Evolutionary conservation across 2,888 invertebrate species (phyloP).

Genomic region (Lasioglossum oenotherae): DNA sequence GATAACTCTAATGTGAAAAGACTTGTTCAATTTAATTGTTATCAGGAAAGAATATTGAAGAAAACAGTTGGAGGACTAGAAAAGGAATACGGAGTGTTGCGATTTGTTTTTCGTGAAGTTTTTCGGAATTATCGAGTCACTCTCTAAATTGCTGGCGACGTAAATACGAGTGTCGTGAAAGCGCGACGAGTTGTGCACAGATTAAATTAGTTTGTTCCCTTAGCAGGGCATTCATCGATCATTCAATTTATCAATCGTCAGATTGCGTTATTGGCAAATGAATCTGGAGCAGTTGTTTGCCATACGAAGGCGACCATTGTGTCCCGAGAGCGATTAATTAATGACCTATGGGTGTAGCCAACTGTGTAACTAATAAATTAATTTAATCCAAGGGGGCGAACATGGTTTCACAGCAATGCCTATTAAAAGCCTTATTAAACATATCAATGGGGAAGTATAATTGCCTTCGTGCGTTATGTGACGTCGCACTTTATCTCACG

Average conservation of each 20-base stretch:
- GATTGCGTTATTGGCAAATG: conserved; percentile 30
- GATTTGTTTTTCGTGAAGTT: background rate
- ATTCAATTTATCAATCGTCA: conserved; percentile 61
- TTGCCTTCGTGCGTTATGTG: background rate
- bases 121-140: background rate
- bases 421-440: conserved; percentile 1
- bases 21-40: background rate
- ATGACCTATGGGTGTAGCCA: conserved; percentile 18
- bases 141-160: background rate
- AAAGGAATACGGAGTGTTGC: too few relatives aligned
- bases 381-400: background rate
- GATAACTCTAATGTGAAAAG: background rate
- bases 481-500: background rate
- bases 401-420: conserved; percentile 15
- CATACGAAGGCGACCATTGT: conserved; percentile 34
- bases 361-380: conserved; percentile 43
- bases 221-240: conserved; percentile 42
- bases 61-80: background rate
- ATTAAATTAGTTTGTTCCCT: conserved; percentile 62
- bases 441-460: background rate
- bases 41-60: background rate
- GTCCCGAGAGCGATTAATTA: conserved; percentile 38
- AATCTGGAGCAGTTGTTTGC: conserved; percentile 49
- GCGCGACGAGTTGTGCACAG: conserved; percentile 11
- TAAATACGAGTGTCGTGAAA: conserved; percentile 36